These are phyloP conservation scores for Actinemys pallida DNA, from an alignment of 2,113 vertebrate genomes.

Conservation along the genomic window DNA sequence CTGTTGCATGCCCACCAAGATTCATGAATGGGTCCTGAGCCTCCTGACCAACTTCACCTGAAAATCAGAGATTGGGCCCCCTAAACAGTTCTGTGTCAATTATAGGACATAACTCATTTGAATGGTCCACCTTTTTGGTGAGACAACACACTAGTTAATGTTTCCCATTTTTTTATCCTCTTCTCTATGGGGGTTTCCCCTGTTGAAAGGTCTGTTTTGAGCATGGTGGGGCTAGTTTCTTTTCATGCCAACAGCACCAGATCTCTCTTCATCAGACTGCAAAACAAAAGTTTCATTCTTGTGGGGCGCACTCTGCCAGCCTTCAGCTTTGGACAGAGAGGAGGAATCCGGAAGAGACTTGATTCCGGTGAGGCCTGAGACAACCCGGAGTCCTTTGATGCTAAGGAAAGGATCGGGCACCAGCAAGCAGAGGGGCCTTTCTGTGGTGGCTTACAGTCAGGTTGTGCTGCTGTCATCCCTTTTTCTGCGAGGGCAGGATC, in stretches of 20 bases:
- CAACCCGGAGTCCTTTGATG: neutral
- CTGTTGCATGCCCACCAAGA: neutral
- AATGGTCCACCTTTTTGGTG: neutral
- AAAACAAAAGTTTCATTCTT: neutral
- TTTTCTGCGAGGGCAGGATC: neutral
- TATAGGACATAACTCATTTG: neutral
- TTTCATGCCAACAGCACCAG: neutral
- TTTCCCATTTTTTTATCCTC: neutral
- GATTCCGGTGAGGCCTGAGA: neutral
- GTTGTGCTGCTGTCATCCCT: neutral
- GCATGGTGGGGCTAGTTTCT: neutral
- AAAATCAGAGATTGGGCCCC: neutral
- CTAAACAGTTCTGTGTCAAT: neutral
- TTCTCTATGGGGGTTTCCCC: neutral
- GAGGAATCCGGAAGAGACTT: neutral
- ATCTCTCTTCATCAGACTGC: neutral
- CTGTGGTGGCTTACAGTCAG: neutral
- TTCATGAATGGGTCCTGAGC: neutral
- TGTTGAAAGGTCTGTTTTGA: neutral
- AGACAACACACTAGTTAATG: neutral
- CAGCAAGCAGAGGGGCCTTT: neutral
- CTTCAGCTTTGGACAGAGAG: neutral
- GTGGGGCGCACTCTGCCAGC: neutral
- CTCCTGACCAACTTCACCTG: neutral
- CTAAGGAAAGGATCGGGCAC: neutral